Evolutionary conservation across 2,113 vertebrate species (phyloP), one percentile per base, ranked within the genome.

Genomic region (Odontophorus gujanensis): DNA sequence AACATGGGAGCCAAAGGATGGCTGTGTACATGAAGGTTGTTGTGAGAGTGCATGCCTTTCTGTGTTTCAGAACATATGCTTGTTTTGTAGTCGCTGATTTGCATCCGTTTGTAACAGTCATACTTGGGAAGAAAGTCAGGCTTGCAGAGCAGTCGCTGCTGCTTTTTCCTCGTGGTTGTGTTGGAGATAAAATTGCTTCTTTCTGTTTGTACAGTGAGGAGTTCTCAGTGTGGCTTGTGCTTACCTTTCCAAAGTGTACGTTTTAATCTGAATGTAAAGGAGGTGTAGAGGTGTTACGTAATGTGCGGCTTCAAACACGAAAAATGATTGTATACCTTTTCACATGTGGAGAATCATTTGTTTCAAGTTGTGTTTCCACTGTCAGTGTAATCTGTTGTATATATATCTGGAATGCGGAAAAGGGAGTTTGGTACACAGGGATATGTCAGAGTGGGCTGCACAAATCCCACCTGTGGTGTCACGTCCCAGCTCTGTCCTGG

Each of bases 21-120:
- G 34, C 72, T 94, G 61, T 92, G 32, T 6, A 5, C 5, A 0
- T 21, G 13, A 43, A 69, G 57, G 28, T 72, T 74, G 22, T 78
- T 84, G 77, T 59, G 63, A 67, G 92, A 88, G 10, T 53, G 87
- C 4, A 48, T 67, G 91, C 66, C 77, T 84, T 90, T 87, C 83
- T 82, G 3, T 43, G 10, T 85, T 91, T 89, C 28, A 92, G 81
- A 95, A 85, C 45, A 69, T 20, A 2, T 40, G 28, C 63, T 81
- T 68, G 18, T 42, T 63, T 62, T 65, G 30, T 59, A 50, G 34
- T 12, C 74, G 36, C 26, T n/a, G 28, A 22, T 79, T 25, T 7
- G 2, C 15, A 12, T 32, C 38, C 15, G 51, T 48, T 73, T 59
- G 48, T 67, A 32, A 11, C 18, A 19, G 32, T 69, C 65, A 13